Evolutionary conservation across 2,113 vertebrate species (phyloP).

Genomic region (Paratilapia polleni): DNA sequence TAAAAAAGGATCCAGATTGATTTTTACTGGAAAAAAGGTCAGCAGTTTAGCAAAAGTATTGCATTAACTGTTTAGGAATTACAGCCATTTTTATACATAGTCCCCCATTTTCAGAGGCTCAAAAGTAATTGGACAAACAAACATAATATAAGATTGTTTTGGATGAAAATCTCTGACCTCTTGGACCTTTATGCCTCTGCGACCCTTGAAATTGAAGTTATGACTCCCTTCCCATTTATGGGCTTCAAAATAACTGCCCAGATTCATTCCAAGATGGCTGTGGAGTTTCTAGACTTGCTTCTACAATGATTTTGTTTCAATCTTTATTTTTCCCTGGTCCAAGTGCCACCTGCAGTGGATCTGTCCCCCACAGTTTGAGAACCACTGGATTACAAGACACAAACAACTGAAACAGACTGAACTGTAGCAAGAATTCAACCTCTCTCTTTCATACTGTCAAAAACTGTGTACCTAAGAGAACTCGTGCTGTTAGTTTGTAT

Average conservation of each 20-base stretch:
- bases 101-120: background rate
- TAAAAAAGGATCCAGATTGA: background rate
- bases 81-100: background rate
- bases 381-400: background rate
- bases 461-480: background rate
- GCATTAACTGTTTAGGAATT: background rate
- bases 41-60: background rate
- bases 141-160: too few relatives aligned
- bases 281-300: background rate
- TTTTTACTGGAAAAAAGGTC: background rate
- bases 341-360: background rate
- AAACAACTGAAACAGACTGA: background rate
- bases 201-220: background rate
- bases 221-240: background rate
- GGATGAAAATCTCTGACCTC: too few relatives aligned
- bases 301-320: background rate
- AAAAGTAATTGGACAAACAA: too few relatives aligned
- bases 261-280: background rate
- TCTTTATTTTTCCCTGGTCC: background rate
- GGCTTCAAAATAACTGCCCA: background rate
- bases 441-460: background rate
- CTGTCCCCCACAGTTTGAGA: background rate
- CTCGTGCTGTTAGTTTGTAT: background rate
- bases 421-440: background rate
- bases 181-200: background rate